These are phyloP conservation scores for Agrotis puta DNA, from an alignment of 2,888 invertebrate species.

Conservation along the genomic window DNA sequence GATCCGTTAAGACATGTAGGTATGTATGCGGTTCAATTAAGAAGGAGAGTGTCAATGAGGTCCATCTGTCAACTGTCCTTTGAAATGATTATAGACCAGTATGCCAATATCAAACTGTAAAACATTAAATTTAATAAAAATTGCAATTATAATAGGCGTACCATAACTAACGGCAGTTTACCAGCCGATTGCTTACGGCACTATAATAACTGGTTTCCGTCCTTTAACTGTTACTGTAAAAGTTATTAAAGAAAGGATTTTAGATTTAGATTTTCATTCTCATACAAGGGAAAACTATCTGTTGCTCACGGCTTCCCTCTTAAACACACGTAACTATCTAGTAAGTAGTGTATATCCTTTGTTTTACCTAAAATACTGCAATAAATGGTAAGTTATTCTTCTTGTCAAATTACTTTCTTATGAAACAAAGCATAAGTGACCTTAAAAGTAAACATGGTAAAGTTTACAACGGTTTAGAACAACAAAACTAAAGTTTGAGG, in stretches of 20 bases:
- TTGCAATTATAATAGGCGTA: conserved; percentile 4
- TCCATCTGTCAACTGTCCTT: too few relatives aligned
- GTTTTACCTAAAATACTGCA: not conserved
- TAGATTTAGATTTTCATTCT: conserved; percentile 9
- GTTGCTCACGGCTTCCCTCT: too few relatives aligned
- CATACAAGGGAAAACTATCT: not conserved
- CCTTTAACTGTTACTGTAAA: conserved; percentile 35
- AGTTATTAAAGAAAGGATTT: conserved; percentile 26
- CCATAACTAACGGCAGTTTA: conserved; percentile 40
- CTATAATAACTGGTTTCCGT: conserved; percentile 34
- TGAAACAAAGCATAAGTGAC: conserved; percentile 13
- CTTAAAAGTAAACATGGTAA: conserved; percentile 30
- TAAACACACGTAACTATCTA: too few relatives aligned
- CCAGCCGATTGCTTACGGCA: conserved; percentile 24
- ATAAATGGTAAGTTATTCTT: not conserved
- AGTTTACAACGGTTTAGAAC: conserved; percentile 34
- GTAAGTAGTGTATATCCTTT: not conserved
- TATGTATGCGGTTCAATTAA: too few relatives aligned
- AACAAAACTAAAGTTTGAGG: conserved; percentile 51
- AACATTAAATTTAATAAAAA: conserved; percentile 14
- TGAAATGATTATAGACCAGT: not conserved
- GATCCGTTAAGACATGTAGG: too few relatives aligned
- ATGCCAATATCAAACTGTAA: not conserved
- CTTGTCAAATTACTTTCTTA: not conserved
- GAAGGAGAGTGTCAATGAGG: too few relatives aligned